Base-by-base conservation (phyloP, 1,140 invertebrate genomes). In the Bicyclus anynana region DNA sequence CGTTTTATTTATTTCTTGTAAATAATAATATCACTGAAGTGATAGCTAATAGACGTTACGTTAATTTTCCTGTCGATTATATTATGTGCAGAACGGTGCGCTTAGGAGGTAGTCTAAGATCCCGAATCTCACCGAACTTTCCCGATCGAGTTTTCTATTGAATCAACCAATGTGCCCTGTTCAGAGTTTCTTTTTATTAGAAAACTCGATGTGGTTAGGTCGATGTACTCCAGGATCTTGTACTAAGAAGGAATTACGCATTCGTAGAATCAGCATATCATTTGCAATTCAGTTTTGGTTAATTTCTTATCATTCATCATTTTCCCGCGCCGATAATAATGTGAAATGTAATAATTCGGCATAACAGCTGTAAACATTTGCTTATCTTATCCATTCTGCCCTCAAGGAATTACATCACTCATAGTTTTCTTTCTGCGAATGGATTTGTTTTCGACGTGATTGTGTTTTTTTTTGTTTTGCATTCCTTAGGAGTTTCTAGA, bases 371-470 rank as follows among this genome's bases (percentile, higher is more conserved):
- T 60, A 53, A 55, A 59, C 51, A 60, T 53, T n/a, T 23, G 60
- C 60, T 63, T 62, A 63, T 67, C 51, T 51, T 65, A 65, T 65
- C 55, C 21, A 47, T 23, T 53, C 42, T 59, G 42, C 29, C 13
- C 57, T 52, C 29, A 17, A 51, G 55, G 52, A 46, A 66, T 56
- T 37, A 44, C 37, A 47, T 56, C 48, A 62, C 47, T 64, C 51
- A 44, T n/a, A n/a, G 27, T 33, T 59, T 50, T 63, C 47, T 63
- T 61, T 61, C 54, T 26, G 53, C 49, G 53, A 59, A 61, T 53
- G 21, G 26, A 50, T 33, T 62, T 47, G 52, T 59, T 60, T 57
- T 57, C 50, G 23, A 53, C 65, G 52, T 65, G 47, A 61, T 38
- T 58, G 53, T 56, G 50, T 57, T 49, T 54, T 49, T 53, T 57